These are phyloP conservation scores for Clepsis dumicolana DNA, from an alignment of 2,888 invertebrate genomes.

Conservation along the genomic window DNA sequence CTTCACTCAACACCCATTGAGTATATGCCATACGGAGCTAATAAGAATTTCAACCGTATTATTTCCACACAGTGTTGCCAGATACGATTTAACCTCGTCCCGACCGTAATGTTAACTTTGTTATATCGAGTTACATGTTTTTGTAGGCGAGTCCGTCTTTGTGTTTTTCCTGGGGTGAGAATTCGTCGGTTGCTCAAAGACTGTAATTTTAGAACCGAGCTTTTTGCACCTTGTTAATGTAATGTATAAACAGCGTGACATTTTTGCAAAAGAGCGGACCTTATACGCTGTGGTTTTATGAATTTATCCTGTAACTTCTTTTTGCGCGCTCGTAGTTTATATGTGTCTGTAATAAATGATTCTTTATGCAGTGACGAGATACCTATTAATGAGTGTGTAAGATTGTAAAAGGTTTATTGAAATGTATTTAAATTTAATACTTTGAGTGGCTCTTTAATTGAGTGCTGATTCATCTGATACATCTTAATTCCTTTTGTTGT, in stretches of 20 bases:
- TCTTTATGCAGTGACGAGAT: slow-evolving; percentile 6
- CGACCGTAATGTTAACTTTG: slow-evolving; percentile 38
- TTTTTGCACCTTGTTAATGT: slow-evolving; percentile 44
- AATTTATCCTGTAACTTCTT: slow-evolving; percentile 38
- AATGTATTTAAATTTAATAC: neutral
- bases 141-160: slow-evolving; percentile 43
- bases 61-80: neutral
- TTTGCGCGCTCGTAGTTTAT: slow-evolving; percentile 21
- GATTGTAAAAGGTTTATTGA: slow-evolving; percentile 1
- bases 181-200: slow-evolving; percentile 43
- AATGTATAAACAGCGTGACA: slow-evolving; percentile 43
- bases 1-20: slow-evolving; percentile 11
- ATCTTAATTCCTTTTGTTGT: no score
- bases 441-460: neutral
- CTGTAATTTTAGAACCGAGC: slow-evolving; percentile 43
- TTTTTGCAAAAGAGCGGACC: slow-evolving; percentile 39
- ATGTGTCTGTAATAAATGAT: slow-evolving; percentile 20
- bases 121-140: slow-evolving; percentile 43
- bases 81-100: neutral
- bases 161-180: slow-evolving; percentile 44
- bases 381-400: slow-evolving; percentile 1
- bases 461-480: neutral
- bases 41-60: slow-evolving; percentile 10
- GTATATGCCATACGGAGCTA: slow-evolving; percentile 4
- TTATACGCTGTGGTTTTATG: slow-evolving; percentile 39